Percentiles rank a stretch among this genome's conserved stretches.
Conservation (phyloP, 2,888 invertebrate genomes). For the Amiota minor region DNA sequence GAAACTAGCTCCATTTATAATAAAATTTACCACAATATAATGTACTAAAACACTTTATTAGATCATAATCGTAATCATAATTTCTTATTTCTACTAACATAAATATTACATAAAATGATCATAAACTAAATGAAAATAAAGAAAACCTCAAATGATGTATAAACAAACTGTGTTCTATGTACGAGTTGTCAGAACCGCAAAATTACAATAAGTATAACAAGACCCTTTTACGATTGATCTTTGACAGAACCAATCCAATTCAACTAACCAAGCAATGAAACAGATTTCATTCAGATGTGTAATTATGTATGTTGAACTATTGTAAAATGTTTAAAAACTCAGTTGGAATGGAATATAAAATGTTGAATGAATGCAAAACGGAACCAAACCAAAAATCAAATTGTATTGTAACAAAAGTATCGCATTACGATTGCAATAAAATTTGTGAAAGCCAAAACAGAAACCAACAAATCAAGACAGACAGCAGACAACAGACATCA, state of each 20-base stretch:
- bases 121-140: background rate
- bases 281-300: background rate
- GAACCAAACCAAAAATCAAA: background rate
- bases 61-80: too few relatives aligned
- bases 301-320: slow-evolving; percentile 10
- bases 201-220: background rate
- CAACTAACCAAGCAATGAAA: too few relatives aligned
- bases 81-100: too few relatives aligned
- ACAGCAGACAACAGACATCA: too few relatives aligned
- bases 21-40: too few relatives aligned
- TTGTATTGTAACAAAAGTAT: too few relatives aligned
- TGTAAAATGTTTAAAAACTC: slow-evolving; percentile 19
- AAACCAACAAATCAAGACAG: too few relatives aligned
- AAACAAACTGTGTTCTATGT: background rate
- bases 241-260: slow-evolving; percentile 1
- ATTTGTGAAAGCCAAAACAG: too few relatives aligned
- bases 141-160: background rate
- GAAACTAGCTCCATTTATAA: too few relatives aligned
- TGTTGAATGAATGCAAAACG: background rate
- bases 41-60: too few relatives aligned
- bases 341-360: slow-evolving; percentile 5
- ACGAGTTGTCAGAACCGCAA: background rate
- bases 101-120: too few relatives aligned
- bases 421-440: too few relatives aligned
- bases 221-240: slow-evolving; percentile 17